Evolutionary conservation across 1,140 invertebrate species (phyloP).

Genomic region (Campoletis sonorensis): DNA sequence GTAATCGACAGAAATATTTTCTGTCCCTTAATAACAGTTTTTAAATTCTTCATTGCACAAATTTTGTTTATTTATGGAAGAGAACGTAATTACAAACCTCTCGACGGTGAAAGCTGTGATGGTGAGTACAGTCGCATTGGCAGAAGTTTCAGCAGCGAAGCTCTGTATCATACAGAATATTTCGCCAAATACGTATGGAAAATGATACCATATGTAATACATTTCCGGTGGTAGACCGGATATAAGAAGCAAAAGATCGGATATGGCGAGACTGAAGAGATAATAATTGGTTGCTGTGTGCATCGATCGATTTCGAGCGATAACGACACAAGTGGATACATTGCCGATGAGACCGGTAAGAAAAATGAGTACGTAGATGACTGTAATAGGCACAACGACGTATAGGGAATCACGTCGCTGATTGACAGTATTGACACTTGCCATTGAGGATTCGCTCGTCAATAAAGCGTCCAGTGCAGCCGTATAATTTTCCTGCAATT

Average conservation of each 20-base stretch:
- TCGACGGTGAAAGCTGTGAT: conserved; percentile 97
- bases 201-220: conserved; percentile 90
- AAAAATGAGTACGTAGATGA: conserved; percentile 90
- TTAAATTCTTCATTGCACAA: neutral
- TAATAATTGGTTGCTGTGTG: conserved; percentile 95
- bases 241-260: conserved; percentile 91
- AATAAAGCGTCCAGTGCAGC: conserved; percentile 43
- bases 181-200: conserved; percentile 92
- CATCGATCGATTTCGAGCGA: conserved; percentile 91
- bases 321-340: conserved; percentile 93
- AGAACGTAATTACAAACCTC: conserved; percentile 58
- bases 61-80: too few relatives aligned
- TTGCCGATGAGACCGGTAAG: conserved; percentile 93
- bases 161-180: conserved; percentile 90
- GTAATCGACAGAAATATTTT: too few relatives aligned
- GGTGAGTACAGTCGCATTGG: conserved; percentile 94
- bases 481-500: conserved; percentile 67
- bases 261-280: conserved; percentile 93
- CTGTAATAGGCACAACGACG: conserved; percentile 86
- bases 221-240: conserved; percentile 90
- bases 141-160: conserved; percentile 91
- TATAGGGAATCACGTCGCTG: conserved; percentile 81
- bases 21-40: neutral
- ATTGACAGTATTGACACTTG: conserved; percentile 71
- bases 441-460: conserved; percentile 54